Base-by-base conservation (phyloP, 2,113 vertebrate species). In the Struthio camelus region DNA sequence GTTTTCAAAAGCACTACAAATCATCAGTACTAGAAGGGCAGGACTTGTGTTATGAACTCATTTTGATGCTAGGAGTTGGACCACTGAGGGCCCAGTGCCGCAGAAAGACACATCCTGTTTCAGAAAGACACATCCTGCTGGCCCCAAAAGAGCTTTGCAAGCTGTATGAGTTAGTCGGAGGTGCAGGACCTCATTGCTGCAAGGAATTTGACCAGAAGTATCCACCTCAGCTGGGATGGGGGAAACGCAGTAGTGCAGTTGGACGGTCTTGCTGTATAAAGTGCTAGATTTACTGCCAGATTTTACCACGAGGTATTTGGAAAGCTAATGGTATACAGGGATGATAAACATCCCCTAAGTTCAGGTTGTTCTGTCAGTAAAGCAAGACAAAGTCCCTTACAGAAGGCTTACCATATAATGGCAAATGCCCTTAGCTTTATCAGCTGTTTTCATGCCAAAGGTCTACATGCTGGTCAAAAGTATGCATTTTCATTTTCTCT, bases 1-100 rank as follows among this genome's bases (percentile, higher is more conserved):
- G 72, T 91, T 94, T 95, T 86, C 54, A 86, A 84, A 83, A 70
- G 40, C 54, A 70, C 36, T 48, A 32, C 42, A 54, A 54, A 88
- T 36, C 50, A 24, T 34, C 12, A 23, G 42, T 54, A 40, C 23
- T 54, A 76, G 71, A 73, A 73, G 50, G n/a, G 34, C 40, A 82
- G 32, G 25, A 16, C 34, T 32, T 72, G 34, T 66, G 19, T 53
- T 85, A 20, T 75, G 22, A 86, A 64, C 44, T 80, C 3, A 83
- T 80, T 87, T 75, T 78, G 27, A 10, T 67, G 23, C 19, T 73
- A 61, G 48, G 20, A 89, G 44, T 77, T 91, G 10, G 4, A 53
- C 51, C 14, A 76, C 71, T 44, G 50, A 46, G 34, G 1, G 2
- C 61, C 42, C 56, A 46, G 9, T 23, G 30, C 38, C 76, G 22